phyloP scores from a whole-genome alignment of 2,888 invertebrate species.

The Pogonocherus hispidulus region DNA sequence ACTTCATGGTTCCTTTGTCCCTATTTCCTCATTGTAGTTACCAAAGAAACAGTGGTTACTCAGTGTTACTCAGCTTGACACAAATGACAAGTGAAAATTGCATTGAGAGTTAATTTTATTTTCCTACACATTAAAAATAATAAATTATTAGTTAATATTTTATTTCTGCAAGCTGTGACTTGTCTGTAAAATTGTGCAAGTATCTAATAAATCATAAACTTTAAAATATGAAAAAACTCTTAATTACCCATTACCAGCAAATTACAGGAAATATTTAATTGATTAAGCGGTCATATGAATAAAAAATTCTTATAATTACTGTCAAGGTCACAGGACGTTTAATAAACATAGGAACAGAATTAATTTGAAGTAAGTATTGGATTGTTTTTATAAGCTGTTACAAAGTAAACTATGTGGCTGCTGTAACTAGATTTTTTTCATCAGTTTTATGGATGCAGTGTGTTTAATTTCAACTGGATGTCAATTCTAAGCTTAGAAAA shows the following conservation, averaged over 20 bases:
- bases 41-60: too few species aligned
- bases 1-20: too few species aligned
- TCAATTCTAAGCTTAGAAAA: neutral
- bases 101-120: too few species aligned
- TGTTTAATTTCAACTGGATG: neutral
- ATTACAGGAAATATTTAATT: neutral
- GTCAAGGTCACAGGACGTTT: neutral
- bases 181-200: neutral
- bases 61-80: too few species aligned
- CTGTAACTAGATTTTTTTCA: neutral
- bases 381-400: neutral
- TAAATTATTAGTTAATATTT: too few species aligned
- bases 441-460: neutral
- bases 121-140: too few species aligned
- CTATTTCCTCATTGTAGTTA: too few species aligned
- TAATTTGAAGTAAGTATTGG: neutral
- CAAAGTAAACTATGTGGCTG: constrained; percentile 2
- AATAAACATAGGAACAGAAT: neutral
- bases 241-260: neutral
- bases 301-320: neutral
- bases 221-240: neutral
- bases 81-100: too few species aligned
- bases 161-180: too few species aligned
- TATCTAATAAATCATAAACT: neutral
- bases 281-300: neutral